Evolutionary conservation across 2,888 invertebrate genomes (phyloP), one percentile per base, ranked within the genome.

Genomic region (Linyphia triangularis): DNA sequence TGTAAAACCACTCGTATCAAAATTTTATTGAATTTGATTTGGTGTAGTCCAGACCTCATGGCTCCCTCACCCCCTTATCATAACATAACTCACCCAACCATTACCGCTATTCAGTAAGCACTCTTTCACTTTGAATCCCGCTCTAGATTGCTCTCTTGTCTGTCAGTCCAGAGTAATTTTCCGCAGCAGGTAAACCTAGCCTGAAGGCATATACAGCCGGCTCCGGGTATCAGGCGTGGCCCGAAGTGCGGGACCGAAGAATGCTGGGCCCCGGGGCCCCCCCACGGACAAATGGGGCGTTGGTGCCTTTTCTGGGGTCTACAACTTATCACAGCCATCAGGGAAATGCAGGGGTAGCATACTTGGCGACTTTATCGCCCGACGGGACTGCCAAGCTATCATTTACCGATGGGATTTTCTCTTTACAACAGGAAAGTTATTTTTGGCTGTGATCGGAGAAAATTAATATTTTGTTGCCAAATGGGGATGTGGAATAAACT

Each of bases 141-240:
- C 16, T 43, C 43, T 16, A 43, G 43, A 43, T 43, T 13, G 6
- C 43, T 13, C 43, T 43, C 40, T 40, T 43, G 70, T 69, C 28
- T 69, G 67, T 69, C 67, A 70, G 40, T 70, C 43, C 40, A 43
- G 57, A 84, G 72, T 43, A 65, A 72, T 83, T 83, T 83, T 75
- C 75, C 43, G 22, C 75, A 67, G 77, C 84, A 75, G 40, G 61
- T 77, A 77, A 77, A 77, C 13, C 59, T 77, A 30, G 77, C 84
- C 75, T 3, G n/a, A 69, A 77, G 84, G 84, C 59, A 67, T 59
- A 43, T 26, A 40, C 59, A 85, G 84, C 69, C 77, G 51, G 77
- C 73, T 79, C 79, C 67, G 40, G 86, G 73, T 59, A 59, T 79
- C 86, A 88, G 86, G 86, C 81, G 86, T 88, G 86, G 86, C 85